These are phyloP conservation scores for Pocillopora meandrina DNA, from an alignment of 92 coral and sea anemone species.

Conservation along the genomic window DNA sequence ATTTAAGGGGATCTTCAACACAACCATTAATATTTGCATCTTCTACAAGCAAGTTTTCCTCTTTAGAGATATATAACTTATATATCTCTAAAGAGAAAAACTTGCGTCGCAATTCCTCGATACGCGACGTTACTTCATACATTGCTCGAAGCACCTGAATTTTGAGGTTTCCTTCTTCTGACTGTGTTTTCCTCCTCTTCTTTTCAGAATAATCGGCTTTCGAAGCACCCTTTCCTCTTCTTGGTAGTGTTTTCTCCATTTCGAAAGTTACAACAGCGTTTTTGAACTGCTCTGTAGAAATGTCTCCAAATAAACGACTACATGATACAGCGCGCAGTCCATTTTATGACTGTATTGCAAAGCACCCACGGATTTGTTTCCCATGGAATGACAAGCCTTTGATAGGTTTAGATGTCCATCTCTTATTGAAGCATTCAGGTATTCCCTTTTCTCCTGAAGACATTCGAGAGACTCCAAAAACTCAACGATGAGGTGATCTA, in stretches of 20 bases:
- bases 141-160: slow-evolving; percentile 3
- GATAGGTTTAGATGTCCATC: slow-evolving; percentile 90
- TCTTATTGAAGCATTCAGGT: slow-evolving; percentile 69
- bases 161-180: slow-evolving; percentile 44
- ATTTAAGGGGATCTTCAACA: slow-evolving; percentile 79
- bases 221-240: neutral
- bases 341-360: slow-evolving; percentile 83
- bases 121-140: slow-evolving; percentile 22
- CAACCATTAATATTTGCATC: neutral
- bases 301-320: slow-evolving; percentile 1
- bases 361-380: slow-evolving; percentile 87
- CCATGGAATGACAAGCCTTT: slow-evolving; percentile 98
- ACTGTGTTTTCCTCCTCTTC: slow-evolving; percentile 23
- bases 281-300: neutral
- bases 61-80: slow-evolving; percentile 30
- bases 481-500: slow-evolving; percentile 68
- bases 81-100: slow-evolving; percentile 7
- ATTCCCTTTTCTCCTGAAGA: slow-evolving; percentile 62
- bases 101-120: slow-evolving; percentile 30
- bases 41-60: neutral
- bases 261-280: slow-evolving; percentile 21
- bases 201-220: neutral
- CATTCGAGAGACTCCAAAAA: slow-evolving; percentile 82
- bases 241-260: slow-evolving; percentile 50
- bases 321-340: slow-evolving; percentile 64